These are phyloP conservation scores for Babyrousa celebensis DNA, from an alignment of 2,797 vertebrate genomes.

Conservation along the genomic window DNA sequence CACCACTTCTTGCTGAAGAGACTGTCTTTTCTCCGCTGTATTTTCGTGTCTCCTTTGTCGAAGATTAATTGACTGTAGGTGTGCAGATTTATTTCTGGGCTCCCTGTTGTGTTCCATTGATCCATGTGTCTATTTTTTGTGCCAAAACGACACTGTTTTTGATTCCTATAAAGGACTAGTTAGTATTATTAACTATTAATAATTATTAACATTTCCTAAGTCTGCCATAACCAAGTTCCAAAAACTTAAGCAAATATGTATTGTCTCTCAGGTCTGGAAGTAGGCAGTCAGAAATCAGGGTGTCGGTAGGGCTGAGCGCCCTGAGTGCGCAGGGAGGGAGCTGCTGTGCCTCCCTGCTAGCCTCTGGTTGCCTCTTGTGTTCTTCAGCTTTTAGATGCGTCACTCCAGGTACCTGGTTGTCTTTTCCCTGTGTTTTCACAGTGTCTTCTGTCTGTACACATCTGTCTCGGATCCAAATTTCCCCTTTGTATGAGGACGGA, in stretches of 20 bases:
- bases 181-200: background rate
- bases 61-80: no score
- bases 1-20: no score
- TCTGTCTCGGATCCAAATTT: background rate
- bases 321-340: background rate
- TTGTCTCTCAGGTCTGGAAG: background rate
- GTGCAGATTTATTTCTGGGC: no score
- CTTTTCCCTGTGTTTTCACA: background rate
- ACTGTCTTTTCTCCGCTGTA: no score
- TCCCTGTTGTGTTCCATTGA: no score
- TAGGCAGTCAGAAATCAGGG: background rate
- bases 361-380: background rate
- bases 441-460: background rate
- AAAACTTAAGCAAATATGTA: background rate
- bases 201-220: background rate
- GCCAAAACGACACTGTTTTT: no score
- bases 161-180: no score
- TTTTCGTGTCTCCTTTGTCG: no score
- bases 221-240: background rate
- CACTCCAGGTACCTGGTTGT: background rate
- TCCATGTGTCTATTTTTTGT: no score
- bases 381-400: background rate
- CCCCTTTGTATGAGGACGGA: background rate
- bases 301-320: background rate
- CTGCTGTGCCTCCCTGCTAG: background rate